Evolutionary conservation across 2,797 vertebrate genomes (phyloP), one percentile per base, ranked within the genome.

Genomic region (Lateolabrax maculatus): DNA sequence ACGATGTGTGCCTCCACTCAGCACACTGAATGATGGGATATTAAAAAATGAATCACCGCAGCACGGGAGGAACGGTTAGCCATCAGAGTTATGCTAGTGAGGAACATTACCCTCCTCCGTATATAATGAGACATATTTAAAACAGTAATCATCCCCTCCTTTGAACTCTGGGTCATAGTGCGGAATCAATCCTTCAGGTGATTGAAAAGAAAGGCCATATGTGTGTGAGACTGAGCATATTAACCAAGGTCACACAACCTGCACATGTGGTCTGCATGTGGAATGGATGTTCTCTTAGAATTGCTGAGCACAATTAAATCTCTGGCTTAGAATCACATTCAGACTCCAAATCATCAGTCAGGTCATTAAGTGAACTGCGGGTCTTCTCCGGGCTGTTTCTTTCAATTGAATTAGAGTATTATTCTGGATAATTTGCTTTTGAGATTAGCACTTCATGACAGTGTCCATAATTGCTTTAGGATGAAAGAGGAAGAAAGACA

Each of bases 91-190:
- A 77, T 58, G 81, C 82, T 80, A 77, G 75, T 46, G 72, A 77
- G 82, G 78, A 85, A 90, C 89, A 90, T 94, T 92, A 92, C 84
- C 84, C 75, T 84, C 75, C 83, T 87, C 83, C 89, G 87, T 88
- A 92, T 88, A 90, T 94, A 94, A 94, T 94, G 92, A 94, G 90
- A 93, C 90, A 90, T 93, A 94, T 94, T 94, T 93, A 94, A 94
- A 94, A 89, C 87, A 89, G 93, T 90, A 94, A 93, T 93, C 93
- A 92, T 93, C 86, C 80, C 86, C 80, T 90, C 90, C 84, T 94
- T 91, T 90, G 90, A 93, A 93, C 91, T 87, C 70, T 1, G 61
- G 91, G 92, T 93, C 90, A 89, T 77, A 43, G 87, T 84, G 84
- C 11, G 25, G 87, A 90, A 90, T 94, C 90, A 90, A 87, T 94